Evolutionary conservation across 2,797 vertebrate species (phyloP).

Genomic region (Hephaestus fuliginosus): DNA sequence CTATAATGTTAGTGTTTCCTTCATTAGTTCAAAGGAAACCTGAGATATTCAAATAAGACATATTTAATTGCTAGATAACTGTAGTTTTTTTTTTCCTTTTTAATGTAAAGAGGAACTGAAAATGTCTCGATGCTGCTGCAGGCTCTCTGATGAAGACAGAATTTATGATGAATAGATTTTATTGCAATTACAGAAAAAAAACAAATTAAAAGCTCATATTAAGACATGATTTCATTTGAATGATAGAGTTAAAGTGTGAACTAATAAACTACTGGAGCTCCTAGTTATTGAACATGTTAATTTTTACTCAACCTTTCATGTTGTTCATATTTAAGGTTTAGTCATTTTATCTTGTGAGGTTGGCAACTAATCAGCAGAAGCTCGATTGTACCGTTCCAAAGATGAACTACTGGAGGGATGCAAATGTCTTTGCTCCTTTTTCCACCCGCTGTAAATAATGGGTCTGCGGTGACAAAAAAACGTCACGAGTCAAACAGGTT

Average conservation of each 20-base stretch:
- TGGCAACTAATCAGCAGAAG: slow-evolving; percentile 37
- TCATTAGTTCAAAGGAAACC: slow-evolving; percentile 53
- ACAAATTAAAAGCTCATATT: slow-evolving; percentile 11
- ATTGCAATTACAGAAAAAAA: slow-evolving; percentile 32
- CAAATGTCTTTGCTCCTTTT: too few species aligned
- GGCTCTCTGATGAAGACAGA: slow-evolving; percentile 20
- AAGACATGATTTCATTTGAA: slow-evolving; percentile 30
- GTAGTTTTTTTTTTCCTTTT: slow-evolving; percentile 40
- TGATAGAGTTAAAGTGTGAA: slow-evolving; percentile 35
- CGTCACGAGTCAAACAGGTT: not conserved
- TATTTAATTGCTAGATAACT: slow-evolving; percentile 52
- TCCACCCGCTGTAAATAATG: slow-evolving; percentile 32
- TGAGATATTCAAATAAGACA: slow-evolving; percentile 34
- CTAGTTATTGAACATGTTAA: not conserved
- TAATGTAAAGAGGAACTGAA: slow-evolving; percentile 32
- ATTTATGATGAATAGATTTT: slow-evolving; percentile 54
- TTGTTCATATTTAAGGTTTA: slow-evolving; percentile 14
- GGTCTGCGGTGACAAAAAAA: not conserved
- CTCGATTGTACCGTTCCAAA: slow-evolving; percentile 58
- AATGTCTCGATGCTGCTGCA: slow-evolving; percentile 3
- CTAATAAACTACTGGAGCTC: not conserved
- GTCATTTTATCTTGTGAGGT: slow-evolving; percentile 3
- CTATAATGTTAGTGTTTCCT: slow-evolving; percentile 48
- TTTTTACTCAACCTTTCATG: slow-evolving; percentile 11
- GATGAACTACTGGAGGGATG: slow-evolving; percentile 23